These are phyloP conservation scores for Peromyscus polionotus DNA, from an alignment of 2,113 vertebrate species.

Conservation along the genomic window DNA sequence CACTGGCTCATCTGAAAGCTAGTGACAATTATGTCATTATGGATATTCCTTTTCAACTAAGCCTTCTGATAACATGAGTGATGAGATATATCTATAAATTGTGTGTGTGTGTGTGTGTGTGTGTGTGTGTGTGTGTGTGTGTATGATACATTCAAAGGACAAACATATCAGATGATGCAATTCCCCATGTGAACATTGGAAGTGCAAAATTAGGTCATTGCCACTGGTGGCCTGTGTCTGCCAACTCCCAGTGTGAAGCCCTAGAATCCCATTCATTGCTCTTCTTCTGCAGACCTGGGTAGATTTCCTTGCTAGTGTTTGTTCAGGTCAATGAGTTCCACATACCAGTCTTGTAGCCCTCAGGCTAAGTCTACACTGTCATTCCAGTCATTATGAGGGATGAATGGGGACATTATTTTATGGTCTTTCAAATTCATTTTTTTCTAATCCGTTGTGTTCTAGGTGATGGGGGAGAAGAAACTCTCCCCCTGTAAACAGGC, in stretches of 20 bases:
- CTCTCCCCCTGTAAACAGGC: neutral
- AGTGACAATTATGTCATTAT: neutral
- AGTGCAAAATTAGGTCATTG: neutral
- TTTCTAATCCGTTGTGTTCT: neutral
- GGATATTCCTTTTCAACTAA: neutral
- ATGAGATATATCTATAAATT: neutral
- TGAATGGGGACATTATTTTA: neutral
- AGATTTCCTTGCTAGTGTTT: neutral
- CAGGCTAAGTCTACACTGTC: neutral
- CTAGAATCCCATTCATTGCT: accelerated
- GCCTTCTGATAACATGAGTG: neutral
- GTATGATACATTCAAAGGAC: neutral
- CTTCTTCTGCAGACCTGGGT: accelerated
- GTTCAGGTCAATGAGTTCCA: accelerated
- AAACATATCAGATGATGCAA: neutral
- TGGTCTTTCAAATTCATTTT: neutral
- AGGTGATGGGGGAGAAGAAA: neutral
- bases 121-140: neutral
- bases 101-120: neutral
- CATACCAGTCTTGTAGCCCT: accelerated
- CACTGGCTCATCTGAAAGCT: constrained; percentile 10
- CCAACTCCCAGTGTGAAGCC: neutral
- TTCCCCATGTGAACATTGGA: neutral
- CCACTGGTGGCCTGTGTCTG: neutral
- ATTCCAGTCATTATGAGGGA: neutral